phyloP scores from a whole-genome alignment of 2,113 vertebrate species.

The Panthera uncia region DNA sequence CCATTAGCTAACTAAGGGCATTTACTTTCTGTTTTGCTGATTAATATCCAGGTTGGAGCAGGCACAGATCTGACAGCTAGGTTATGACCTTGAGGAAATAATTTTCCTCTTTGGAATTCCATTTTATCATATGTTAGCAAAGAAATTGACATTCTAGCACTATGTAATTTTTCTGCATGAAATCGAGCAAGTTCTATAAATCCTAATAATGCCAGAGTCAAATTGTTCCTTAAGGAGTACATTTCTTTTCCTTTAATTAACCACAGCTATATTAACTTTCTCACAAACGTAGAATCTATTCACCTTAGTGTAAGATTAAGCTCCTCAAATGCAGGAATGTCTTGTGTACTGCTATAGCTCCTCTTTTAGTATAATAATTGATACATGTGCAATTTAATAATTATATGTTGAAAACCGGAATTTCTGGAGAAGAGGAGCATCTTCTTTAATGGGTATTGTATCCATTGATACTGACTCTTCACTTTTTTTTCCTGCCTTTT shows the following conservation, averaged over 20 bases:
- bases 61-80: not conserved
- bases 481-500: not conserved
- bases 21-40: not conserved
- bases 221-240: not conserved
- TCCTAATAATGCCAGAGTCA: not conserved
- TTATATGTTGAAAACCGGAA: not conserved
- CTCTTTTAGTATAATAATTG: not conserved
- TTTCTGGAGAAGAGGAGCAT: not conserved
- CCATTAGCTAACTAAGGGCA: not conserved
- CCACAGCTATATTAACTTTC: not conserved
- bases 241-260: not conserved
- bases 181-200: not conserved
- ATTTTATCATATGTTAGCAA: not conserved
- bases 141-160: not conserved
- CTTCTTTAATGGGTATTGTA: not conserved
- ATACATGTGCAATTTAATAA: not conserved
- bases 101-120: slow-evolving; percentile 17
- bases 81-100: not conserved
- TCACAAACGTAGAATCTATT: not conserved
- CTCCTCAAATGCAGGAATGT: not conserved
- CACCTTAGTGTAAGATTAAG: not conserved
- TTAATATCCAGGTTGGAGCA: not conserved
- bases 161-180: not conserved
- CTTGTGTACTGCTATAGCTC: not conserved
- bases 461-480: not conserved